These are phyloP conservation scores for Sandelia bainsii DNA, from an alignment of 2,797 vertebrate species.

Conservation along the genomic window DNA sequence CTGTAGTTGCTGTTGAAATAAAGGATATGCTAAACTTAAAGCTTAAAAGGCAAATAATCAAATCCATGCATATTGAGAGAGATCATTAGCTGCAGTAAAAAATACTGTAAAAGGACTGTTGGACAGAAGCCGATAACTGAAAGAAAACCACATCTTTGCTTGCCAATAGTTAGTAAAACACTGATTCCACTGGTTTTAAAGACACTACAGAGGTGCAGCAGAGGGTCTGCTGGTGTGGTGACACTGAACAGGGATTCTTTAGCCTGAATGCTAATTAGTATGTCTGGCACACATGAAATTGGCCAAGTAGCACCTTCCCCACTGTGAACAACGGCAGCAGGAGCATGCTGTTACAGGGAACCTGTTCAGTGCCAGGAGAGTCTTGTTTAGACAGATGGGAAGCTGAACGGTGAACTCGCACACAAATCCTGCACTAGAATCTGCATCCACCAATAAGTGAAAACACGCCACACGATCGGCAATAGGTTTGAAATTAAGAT, in stretches of 20 bases:
- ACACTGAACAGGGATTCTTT: constrained; percentile 19
- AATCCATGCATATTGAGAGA: no score
- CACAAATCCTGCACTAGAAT: constrained; percentile 1
- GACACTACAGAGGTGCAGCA: constrained; percentile 10
- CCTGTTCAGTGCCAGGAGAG: background rate
- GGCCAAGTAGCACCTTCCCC: constrained; percentile 30
- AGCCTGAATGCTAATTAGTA: constrained; percentile 47
- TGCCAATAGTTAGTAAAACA: background rate
- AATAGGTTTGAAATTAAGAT: background rate
- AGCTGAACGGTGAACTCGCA: constrained; percentile 1
- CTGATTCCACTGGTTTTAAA: background rate
- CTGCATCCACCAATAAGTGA: background rate
- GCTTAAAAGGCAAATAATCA: no score
- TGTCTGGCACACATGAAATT: constrained; percentile 19
- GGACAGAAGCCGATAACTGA: no score
- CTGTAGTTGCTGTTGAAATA: no score
- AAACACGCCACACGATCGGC: background rate
- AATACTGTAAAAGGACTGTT: background rate
- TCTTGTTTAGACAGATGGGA: constrained; percentile 21
- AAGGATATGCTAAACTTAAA: no score
- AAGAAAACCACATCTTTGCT: background rate
- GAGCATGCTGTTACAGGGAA: background rate
- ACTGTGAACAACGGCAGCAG: constrained; percentile 28
- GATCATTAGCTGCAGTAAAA: background rate
- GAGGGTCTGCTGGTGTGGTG: background rate